Percentiles rank a stretch among this genome's conserved stretches.
phyloP scores from a whole-genome alignment of 2,888 invertebrate species.

The Hedya salicella region DNA sequence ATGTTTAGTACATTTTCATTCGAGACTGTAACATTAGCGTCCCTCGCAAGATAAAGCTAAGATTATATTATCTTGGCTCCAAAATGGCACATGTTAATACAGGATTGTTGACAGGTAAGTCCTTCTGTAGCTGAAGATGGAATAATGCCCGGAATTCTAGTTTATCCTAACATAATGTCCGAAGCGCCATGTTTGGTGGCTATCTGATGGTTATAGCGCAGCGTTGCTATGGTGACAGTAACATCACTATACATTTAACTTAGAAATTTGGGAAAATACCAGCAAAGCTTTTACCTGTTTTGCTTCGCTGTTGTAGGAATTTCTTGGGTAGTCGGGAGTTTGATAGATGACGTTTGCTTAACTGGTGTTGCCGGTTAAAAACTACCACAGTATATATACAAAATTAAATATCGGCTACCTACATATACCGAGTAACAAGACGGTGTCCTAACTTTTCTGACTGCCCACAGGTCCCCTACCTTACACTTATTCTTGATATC shows the following conservation, averaged over 20 bases:
- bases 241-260: constrained; percentile 1
- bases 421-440: too few species aligned
- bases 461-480: too few species aligned
- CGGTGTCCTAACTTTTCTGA: too few species aligned
- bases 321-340: too few species aligned
- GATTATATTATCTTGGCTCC: background rate
- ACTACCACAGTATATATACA: too few species aligned
- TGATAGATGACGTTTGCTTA: too few species aligned
- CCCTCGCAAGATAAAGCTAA: constrained; percentile 5
- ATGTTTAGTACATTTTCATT: constrained; percentile 19
- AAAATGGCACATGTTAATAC: background rate
- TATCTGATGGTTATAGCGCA: constrained; percentile 21
- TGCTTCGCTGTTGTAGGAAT: too few species aligned
- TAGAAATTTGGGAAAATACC: background rate
- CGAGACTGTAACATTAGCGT: constrained; percentile 9
- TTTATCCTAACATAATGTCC: constrained; percentile 31
- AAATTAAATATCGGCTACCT: too few species aligned
- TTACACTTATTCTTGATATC: too few species aligned
- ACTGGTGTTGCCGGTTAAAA: too few species aligned
- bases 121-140: background rate
- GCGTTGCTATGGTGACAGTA: constrained; percentile 8
- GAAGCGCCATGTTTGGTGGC: constrained; percentile 24
- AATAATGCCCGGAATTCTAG: constrained; percentile 22
- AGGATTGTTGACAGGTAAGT: background rate
- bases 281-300: too few species aligned